Conservation (phyloP, 2,113 vertebrate species). For the Brachypodius melanocephalos region DNA sequence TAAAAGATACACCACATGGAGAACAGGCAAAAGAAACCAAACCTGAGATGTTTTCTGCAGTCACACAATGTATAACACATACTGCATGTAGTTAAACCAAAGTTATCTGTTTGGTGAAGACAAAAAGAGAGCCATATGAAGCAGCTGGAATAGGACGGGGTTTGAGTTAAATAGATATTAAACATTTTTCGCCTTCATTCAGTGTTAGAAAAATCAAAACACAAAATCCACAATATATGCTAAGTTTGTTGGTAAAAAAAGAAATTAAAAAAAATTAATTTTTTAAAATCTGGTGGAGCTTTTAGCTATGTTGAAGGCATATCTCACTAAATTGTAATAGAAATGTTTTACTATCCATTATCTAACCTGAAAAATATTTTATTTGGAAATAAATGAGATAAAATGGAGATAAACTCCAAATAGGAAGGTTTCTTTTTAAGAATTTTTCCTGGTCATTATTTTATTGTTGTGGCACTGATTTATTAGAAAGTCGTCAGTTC, state of each 20-base stretch:
- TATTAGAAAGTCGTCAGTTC: background rate
- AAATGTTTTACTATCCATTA: background rate
- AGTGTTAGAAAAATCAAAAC: background rate
- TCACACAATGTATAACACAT: background rate
- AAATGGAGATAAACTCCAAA: background rate
- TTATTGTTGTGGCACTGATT: background rate
- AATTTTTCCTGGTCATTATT: background rate
- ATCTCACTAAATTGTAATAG: background rate
- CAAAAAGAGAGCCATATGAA: background rate
- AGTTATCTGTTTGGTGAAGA: background rate
- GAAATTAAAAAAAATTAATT: rapidly evolving
- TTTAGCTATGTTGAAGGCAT: background rate
- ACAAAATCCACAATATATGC: background rate
- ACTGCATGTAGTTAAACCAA: background rate
- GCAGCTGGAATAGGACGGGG: background rate
- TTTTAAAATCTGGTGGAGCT: background rate
- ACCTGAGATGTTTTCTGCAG: background rate
- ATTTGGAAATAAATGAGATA: background rate
- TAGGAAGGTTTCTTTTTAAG: background rate
- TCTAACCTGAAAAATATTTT: background rate
- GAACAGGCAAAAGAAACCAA: background rate
- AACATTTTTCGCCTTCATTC: background rate
- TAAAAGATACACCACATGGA: background rate
- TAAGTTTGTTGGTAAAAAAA: background rate
- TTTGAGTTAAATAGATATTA: background rate